Evolutionary conservation across 2,113 vertebrate genomes (phyloP).

Genomic region (Myocastor coypus): DNA sequence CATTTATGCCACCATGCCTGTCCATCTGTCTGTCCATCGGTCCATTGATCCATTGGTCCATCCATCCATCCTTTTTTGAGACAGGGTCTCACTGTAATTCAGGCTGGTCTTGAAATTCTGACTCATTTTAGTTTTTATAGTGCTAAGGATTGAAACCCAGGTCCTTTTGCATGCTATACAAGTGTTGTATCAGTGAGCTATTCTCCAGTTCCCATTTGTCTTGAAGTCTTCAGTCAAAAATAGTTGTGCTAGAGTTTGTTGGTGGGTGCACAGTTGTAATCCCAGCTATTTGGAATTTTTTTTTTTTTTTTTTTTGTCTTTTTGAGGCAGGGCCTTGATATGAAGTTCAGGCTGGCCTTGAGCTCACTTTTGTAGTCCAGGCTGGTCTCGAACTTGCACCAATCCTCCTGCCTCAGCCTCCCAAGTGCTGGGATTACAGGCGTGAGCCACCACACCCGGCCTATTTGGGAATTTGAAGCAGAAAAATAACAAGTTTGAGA

Average conservation of each 20-base stretch:
- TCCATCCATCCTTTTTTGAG: neutral
- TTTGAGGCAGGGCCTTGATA: too few species aligned
- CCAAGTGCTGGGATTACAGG: too few species aligned
- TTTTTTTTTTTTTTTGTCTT: too few species aligned
- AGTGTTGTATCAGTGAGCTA: neutral
- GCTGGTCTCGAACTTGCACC: too few species aligned
- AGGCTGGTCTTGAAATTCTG: neutral
- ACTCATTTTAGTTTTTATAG: neutral
- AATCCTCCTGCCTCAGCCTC: too few species aligned
- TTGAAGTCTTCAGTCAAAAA: constrained; percentile 37
- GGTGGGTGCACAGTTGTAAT: neutral
- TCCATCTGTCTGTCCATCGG: neutral
- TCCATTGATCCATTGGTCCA: neutral
- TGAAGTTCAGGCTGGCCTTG: too few species aligned
- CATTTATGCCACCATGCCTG: neutral
- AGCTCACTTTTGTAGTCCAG: too few species aligned
- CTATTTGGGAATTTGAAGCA: neutral
- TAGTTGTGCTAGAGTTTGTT: neutral
- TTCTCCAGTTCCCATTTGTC: neutral
- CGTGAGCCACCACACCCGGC: too few species aligned
- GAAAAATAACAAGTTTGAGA: neutral
- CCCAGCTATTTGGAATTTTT: neutral
- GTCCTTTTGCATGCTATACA: neutral
- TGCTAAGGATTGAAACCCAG: neutral
- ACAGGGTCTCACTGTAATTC: neutral